A percentile compares a stretch with the other conserved stretches of the same genome.
Conservation (phyloP, 2,797 vertebrate genomes). For the Garrulus glandarius region DNA sequence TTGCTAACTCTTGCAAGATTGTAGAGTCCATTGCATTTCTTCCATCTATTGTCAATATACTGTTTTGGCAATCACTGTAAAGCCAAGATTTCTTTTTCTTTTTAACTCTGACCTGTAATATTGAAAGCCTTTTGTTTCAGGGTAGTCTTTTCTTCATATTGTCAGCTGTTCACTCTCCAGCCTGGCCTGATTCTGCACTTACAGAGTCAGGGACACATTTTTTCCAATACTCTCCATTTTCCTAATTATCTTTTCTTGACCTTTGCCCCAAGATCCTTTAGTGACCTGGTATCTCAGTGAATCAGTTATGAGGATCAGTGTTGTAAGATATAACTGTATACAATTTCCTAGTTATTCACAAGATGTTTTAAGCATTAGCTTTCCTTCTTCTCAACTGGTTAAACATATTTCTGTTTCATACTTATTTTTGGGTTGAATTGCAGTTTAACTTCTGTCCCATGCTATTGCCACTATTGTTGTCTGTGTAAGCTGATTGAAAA, state of each 20-base stretch:
- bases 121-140: not conserved
- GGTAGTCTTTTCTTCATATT: not conserved
- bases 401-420: not conserved
- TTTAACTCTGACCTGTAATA: not conserved
- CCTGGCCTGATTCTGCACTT: not conserved
- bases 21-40: not conserved
- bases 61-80: not conserved
- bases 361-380: not conserved
- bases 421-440: not conserved
- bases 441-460: not conserved
- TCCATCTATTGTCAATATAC: not conserved
- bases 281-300: not conserved
- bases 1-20: not conserved
- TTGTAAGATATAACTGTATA: not conserved
- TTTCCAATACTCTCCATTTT: not conserved
- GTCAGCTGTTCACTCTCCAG: not conserved
- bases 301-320: not conserved
- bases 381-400: not conserved
- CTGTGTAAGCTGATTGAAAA: not conserved
- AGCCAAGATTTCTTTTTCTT: not conserved
- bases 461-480: not conserved
- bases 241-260: not conserved
- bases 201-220: not conserved
- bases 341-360: not conserved
- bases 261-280: not conserved